Evolutionary conservation across 1,140 invertebrate species (phyloP).

Genomic region (Plectrocnemia conspersa): DNA sequence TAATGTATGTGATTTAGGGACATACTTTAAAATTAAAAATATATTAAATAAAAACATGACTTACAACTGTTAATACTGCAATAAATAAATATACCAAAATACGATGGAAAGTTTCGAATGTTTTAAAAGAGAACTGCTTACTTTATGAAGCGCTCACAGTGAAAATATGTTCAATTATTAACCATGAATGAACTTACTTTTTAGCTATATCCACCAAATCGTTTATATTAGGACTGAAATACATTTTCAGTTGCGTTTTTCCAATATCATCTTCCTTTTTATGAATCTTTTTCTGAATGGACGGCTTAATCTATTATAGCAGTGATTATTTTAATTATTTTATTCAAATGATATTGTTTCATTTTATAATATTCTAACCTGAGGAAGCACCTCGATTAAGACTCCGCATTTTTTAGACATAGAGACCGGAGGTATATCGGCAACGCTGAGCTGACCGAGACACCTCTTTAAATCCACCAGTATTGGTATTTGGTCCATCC

Average conservation of each 20-base stretch:
- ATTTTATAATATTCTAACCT: constrained; percentile 35
- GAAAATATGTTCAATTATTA: too few relatives aligned
- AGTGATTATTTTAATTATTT: background rate
- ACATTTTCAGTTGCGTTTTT: constrained; percentile 42
- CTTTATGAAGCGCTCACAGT: too few relatives aligned
- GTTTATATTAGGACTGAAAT: constrained; percentile 31
- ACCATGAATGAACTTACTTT: constrained; percentile 31
- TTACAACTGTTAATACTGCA: too few relatives aligned
- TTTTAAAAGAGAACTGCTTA: too few relatives aligned
- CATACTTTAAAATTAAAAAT: too few relatives aligned
- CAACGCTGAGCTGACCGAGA: constrained; percentile 49
- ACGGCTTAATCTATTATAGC: constrained; percentile 42
- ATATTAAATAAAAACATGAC: too few relatives aligned
- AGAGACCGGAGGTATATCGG: constrained; percentile 39
- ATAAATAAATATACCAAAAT: too few relatives aligned
- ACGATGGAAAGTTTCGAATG: too few relatives aligned
- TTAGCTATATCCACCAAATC: constrained; percentile 28
- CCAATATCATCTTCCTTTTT: constrained; percentile 44
- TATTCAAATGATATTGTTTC: background rate
- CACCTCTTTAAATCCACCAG: constrained; percentile 68
- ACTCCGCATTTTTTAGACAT: constrained; percentile 38
- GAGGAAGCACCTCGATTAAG: constrained; percentile 47
- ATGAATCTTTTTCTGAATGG: constrained; percentile 44
- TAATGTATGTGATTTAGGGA: too few relatives aligned
- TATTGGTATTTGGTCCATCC: constrained; percentile 72